Percentiles rank a stretch among this genome's conserved stretches.
phyloP scores from a whole-genome alignment of 2,113 vertebrate species.

The Abramis brama region DNA sequence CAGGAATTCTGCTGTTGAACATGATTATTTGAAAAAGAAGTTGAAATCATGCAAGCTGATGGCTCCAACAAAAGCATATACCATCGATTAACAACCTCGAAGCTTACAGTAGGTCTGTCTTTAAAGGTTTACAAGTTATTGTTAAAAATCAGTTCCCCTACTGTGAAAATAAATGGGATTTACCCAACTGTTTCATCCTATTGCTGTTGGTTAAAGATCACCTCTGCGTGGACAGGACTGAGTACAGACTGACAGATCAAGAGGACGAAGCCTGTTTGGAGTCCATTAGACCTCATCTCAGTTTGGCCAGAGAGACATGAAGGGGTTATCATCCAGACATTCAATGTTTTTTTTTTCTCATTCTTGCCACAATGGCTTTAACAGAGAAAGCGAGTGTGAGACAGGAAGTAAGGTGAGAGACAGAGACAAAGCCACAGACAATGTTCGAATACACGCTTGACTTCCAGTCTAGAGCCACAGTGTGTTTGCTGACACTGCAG shows the following conservation, averaged over 20 bases:
- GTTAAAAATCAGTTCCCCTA: background rate
- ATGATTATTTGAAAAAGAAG: background rate
- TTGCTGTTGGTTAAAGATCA: background rate
- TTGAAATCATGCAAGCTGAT: background rate
- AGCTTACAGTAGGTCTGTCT: background rate
- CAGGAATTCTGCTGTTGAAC: background rate
- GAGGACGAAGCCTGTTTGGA: background rate
- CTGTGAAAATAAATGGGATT: background rate
- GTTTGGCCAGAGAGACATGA: conserved; percentile 20
- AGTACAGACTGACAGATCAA: background rate
- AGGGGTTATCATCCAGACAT: background rate
- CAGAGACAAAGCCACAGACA: background rate
- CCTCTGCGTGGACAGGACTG: conserved; percentile 6
- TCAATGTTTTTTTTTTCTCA: background rate
- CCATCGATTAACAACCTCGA: background rate
- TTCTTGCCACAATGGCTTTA: background rate
- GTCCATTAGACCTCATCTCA: conserved; percentile 19
- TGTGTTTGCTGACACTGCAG: background rate
- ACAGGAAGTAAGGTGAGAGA: background rate
- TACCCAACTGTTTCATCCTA: background rate
- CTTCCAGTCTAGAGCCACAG: background rate
- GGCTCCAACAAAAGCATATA: background rate
- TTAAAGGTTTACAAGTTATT: background rate
- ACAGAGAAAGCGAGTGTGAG: background rate
- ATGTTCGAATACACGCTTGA: conserved; percentile 1